Base-by-base conservation (phyloP, 2,113 vertebrate genomes). In the Catharus minimus region DNA sequence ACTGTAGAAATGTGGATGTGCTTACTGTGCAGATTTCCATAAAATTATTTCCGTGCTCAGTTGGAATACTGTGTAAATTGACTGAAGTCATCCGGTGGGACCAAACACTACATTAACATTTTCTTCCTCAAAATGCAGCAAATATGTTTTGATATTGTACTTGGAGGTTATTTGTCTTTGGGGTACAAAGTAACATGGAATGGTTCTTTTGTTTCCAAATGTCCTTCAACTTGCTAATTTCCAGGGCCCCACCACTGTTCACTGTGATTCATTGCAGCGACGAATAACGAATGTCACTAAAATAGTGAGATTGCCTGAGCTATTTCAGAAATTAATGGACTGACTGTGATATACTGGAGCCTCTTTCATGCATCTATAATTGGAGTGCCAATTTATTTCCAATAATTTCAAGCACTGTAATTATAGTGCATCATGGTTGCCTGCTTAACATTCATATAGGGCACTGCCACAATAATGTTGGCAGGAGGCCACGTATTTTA, bases 361-460 rank as follows among this genome's bases (percentile, higher is more conserved):
- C 81, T 96, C 96, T 97, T 97, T 97, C 97, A 82, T 96, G 94
- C 97, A 97, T 98, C 97, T 96, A 80, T 98, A 98, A 98, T 97
- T 97, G 96, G 92, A 97, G 94, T 96, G 92, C 93, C 97, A 97
- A 98, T 98, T 98, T 98, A 97, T 98, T 97, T 97, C 96, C 97
- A 97, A 97, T 98, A 96, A 97, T 97, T 98, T 97, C 96, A 94
- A 97, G 96, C 96, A 97, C 96, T 96, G 95, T 98, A 98, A 98
- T 98, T 98, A 97, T 94, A 96, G 91, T 93, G 94, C 96, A 98
- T 97, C 97, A 97, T 95, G 84, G 50, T 82, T 97, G 97, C 93
- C 97, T 98, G 91, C 93, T 98, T 98, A 98, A 96, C 95, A 97
- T 97, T 97, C 97, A 96, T 92, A 90, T 68, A 68, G 75, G 95